Base-by-base conservation (phyloP, 2,797 vertebrate species). In the Garrulus glandarius region DNA sequence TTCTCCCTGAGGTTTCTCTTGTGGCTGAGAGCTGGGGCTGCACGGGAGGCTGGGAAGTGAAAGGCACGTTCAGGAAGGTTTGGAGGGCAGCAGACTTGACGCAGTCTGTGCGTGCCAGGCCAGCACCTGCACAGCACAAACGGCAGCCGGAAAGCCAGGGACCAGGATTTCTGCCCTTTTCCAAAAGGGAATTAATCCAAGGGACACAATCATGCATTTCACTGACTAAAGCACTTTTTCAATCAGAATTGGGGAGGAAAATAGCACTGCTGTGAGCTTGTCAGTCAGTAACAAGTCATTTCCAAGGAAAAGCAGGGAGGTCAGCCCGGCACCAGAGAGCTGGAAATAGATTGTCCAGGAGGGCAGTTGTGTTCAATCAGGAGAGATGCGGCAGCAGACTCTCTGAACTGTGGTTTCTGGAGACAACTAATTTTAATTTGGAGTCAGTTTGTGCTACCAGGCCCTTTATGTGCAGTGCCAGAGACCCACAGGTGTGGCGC, bases 21-120 rank as follows among this genome's bases (percentile, higher is more conserved):
- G 24, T 3, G 5, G 27, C 11, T 53, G 60, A 32, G 86, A 67
- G 64, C 23, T 3, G 41, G 65, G 70, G 81, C 44, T 1, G 0
- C 21, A 5, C 0, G 0, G 75, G 59, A 89, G 83, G 71, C 67
- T 13, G 49, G 44, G 21, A 81, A 87, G 71, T 6, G 9, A 68
- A 60, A 72, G 61, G 63, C 37, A 11, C 2, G 4, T 27, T 15
- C 0, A 8, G 65, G 32, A 27, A 61, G 47, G 49, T 36, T 41
- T 16, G 74, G 64, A 75, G 67, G 60, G 74, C 74, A 72, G 47
- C 10, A 49, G 76, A 30, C 20, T 10, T 7, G 71, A 32, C 0
- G 1, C 43, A 18, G 77, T 37, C n/a, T 18, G n/a, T 19, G 43
- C 0, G 0, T 1, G 0, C 24, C 52, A 61, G 39, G 76, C 43